These are phyloP conservation scores for Grantiella picta DNA, from an alignment of 2,113 vertebrate species.

Conservation along the genomic window DNA sequence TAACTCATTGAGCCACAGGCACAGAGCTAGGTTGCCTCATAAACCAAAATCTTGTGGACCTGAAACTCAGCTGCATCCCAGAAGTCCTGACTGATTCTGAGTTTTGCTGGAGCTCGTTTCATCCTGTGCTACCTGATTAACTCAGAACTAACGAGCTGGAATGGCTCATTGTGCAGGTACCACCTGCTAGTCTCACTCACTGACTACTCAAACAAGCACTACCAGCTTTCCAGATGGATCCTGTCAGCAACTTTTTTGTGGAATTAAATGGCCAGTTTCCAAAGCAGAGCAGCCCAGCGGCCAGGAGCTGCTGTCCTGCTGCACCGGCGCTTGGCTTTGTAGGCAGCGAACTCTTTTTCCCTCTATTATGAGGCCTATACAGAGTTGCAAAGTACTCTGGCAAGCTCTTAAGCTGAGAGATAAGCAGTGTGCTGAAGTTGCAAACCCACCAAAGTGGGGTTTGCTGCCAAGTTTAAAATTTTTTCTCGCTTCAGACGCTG, in stretches of 20 bases:
- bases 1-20: neutral
- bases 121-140: neutral
- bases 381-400: neutral
- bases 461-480: conserved; percentile 5
- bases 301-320: neutral
- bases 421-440: conserved; percentile 24
- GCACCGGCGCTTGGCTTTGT: neutral
- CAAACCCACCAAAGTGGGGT: neutral
- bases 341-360: neutral
- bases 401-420: neutral
- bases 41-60: neutral
- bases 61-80: neutral
- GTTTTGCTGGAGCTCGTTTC: neutral
- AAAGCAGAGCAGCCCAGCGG: neutral
- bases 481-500: neutral
- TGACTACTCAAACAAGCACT: neutral
- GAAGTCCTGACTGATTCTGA: neutral
- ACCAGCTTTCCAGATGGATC: conserved; percentile 20
- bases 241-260: conserved; percentile 21
- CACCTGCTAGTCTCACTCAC: neutral
- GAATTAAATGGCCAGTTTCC: neutral
- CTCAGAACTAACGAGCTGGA: neutral
- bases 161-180: neutral
- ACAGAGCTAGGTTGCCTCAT: neutral
- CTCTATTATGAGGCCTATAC: neutral